A percentile compares a stretch with the other conserved stretches of the same genome.
Evolutionary conservation across 2,888 invertebrate species (phyloP).

Genomic region (Villa cingulata): DNA sequence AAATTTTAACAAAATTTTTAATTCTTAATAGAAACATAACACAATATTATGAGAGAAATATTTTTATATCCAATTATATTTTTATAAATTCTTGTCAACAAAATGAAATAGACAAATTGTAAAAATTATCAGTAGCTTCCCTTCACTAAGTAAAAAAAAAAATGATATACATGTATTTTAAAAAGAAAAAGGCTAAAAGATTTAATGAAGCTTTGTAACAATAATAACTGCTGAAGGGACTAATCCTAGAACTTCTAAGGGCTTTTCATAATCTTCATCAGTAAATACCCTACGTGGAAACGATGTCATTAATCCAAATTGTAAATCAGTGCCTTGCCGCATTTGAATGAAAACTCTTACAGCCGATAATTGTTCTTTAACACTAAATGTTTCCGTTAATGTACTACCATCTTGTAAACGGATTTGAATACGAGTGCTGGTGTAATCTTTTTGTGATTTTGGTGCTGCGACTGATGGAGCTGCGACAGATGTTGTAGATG

Average conservation of each 20-base stretch:
- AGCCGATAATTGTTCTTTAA: conserved; percentile 79
- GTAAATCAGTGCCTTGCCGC: conserved; percentile 56
- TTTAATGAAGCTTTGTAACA: conserved; percentile 38
- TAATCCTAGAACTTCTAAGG: conserved; percentile 69
- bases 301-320: conserved; percentile 77
- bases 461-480: conserved; percentile 23
- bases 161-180: too few relatives aligned
- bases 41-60: too few relatives aligned
- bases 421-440: conserved; percentile 60
- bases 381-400: conserved; percentile 62
- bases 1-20: too few relatives aligned
- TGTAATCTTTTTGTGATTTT: conserved; percentile 43
- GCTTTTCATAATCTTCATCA: conserved; percentile 76
- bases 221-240: conserved; percentile 75
- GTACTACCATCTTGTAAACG: conserved; percentile 61
- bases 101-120: too few relatives aligned
- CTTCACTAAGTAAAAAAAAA: too few relatives aligned
- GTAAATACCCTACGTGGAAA: conserved; percentile 82
- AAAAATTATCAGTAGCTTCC: too few relatives aligned
- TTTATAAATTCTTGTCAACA: too few relatives aligned
- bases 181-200: too few relatives aligned
- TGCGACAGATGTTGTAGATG: conserved; percentile 24
- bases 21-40: too few relatives aligned
- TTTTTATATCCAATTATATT: too few relatives aligned
- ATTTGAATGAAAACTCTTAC: conserved; percentile 80